Evolutionary conservation across 1,140 invertebrate genomes (phyloP).

Genomic region (Trissolcus basalis): DNA sequence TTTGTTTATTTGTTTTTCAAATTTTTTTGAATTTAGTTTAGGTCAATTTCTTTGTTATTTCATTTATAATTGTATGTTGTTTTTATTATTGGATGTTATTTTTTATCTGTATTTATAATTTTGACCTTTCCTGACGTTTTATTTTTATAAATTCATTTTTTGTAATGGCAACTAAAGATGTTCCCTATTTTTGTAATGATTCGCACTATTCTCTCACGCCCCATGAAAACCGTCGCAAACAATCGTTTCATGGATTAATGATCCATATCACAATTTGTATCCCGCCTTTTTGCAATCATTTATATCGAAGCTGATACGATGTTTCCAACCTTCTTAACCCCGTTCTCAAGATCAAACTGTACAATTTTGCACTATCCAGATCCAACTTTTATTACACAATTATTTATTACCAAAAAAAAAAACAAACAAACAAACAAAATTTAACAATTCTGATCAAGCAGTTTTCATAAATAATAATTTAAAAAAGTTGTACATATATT

Average conservation of each 20-base stretch:
- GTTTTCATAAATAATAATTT: no score
- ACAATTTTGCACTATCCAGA: constrained; percentile 7
- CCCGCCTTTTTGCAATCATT: constrained; percentile 30
- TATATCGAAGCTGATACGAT: constrained; percentile 20
- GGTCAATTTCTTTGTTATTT: no score
- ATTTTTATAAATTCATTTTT: not conserved
- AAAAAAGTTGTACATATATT: no score
- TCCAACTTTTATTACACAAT: no score
- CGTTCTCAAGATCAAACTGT: constrained; percentile 36
- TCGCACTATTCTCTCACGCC: constrained; percentile 54
- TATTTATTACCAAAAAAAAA: no score
- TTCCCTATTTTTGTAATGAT: constrained; percentile 24
- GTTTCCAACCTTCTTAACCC: constrained; percentile 3
- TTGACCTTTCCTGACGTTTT: no score
- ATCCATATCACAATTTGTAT: constrained; percentile 57
- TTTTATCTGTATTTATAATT: no score
- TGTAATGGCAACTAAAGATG: not conserved
- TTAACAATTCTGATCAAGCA: no score
- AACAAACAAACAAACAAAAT: no score
- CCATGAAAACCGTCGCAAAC: constrained; percentile 26
- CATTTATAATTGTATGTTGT: no score
- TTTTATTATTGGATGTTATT: no score
- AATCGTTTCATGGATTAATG: constrained; percentile 63
- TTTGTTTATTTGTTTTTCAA: not conserved
- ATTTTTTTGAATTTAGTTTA: no score